A percentile compares a stretch with the other conserved stretches of the same genome.
phyloP scores from a whole-genome alignment of 2,888 invertebrate species.

The Aphrophora alni region DNA sequence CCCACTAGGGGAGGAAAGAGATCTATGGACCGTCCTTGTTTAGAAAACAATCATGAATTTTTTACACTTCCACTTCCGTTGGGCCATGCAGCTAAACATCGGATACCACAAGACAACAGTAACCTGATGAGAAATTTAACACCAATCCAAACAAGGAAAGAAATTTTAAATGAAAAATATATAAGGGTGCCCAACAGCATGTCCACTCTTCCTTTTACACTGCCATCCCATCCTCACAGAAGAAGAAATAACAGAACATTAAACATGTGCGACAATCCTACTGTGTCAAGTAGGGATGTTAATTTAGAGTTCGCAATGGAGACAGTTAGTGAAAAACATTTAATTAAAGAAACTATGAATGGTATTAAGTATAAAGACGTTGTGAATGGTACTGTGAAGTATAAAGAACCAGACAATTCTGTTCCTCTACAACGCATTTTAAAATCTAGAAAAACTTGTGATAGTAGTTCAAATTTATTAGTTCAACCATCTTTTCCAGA shows the following conservation, averaged over 20 bases:
- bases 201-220: slow-evolving; percentile 33
- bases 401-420: slow-evolving; percentile 14
- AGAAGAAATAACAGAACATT: slow-evolving; percentile 14
- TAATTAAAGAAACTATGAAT: neutral
- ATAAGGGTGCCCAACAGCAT: slow-evolving; percentile 11
- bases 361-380: neutral
- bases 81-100: slow-evolving; percentile 52
- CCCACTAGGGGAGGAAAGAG: slow-evolving; percentile 45
- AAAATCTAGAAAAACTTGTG: slow-evolving; percentile 21
- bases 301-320: slow-evolving; percentile 20
- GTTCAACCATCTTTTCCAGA: slow-evolving; percentile 22
- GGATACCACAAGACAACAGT: slow-evolving; percentile 26
- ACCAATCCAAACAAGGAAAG: slow-evolving; percentile 30
- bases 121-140: slow-evolving; percentile 26
- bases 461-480: slow-evolving; percentile 31
- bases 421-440: slow-evolving; percentile 9
- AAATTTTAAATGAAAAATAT: slow-evolving; percentile 20
- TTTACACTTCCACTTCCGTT: slow-evolving; percentile 56
- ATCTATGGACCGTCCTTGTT: slow-evolving; percentile 17
- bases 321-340: neutral
- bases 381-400: slow-evolving; percentile 22
- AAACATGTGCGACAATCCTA: neutral
- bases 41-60: slow-evolving; percentile 43
- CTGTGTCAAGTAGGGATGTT: slow-evolving; percentile 30
- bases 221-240: slow-evolving; percentile 26